Conservation (phyloP, 2,888 invertebrate species). For the Synanthedon vespiformis region DNA sequence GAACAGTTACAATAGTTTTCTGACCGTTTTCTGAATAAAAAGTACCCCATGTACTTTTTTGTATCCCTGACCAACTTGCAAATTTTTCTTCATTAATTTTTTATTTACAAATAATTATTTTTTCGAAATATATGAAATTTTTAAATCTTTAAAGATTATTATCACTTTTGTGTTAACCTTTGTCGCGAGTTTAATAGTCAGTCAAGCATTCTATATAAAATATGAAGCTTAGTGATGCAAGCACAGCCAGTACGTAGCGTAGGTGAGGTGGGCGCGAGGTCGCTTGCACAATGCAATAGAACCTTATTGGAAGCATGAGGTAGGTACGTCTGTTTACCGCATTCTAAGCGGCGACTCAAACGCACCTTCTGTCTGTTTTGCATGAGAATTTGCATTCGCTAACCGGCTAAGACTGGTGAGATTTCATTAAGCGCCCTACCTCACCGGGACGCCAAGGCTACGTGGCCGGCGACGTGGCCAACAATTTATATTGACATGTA, state of each 20-base stretch:
- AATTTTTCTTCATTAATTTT: too few species aligned
- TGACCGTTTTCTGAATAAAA: too few species aligned
- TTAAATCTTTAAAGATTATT: not conserved
- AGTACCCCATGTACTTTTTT: too few species aligned
- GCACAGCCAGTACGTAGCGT: constrained; percentile 19
- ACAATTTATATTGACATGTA: too few species aligned
- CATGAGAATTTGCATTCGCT: constrained; percentile 10
- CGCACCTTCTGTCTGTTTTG: not conserved
- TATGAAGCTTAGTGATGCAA: constrained; percentile 8
- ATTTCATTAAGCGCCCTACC: too few species aligned
- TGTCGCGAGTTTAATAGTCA: not conserved
- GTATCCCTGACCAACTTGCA: too few species aligned
- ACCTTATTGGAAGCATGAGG: not conserved
- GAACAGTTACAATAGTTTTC: too few species aligned
- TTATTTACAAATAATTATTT: too few species aligned
- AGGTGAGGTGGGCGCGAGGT: constrained; percentile 40
- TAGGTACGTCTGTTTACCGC: constrained; percentile 1
- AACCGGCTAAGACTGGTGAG: constrained; percentile 6
- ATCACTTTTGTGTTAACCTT: not conserved
- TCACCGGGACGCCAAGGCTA: too few species aligned
- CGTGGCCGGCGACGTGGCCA: too few species aligned
- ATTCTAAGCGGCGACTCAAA: constrained; percentile 4
- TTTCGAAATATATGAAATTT: too few species aligned
- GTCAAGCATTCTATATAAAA: not conserved
- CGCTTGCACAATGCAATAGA: constrained; percentile 39